A percentile compares a stretch with the other conserved stretches of the same genome.
These are phyloP conservation scores for Sclerodermus sp. DNA, from an alignment of 2,888 invertebrate genomes.

Conservation along the genomic window DNA sequence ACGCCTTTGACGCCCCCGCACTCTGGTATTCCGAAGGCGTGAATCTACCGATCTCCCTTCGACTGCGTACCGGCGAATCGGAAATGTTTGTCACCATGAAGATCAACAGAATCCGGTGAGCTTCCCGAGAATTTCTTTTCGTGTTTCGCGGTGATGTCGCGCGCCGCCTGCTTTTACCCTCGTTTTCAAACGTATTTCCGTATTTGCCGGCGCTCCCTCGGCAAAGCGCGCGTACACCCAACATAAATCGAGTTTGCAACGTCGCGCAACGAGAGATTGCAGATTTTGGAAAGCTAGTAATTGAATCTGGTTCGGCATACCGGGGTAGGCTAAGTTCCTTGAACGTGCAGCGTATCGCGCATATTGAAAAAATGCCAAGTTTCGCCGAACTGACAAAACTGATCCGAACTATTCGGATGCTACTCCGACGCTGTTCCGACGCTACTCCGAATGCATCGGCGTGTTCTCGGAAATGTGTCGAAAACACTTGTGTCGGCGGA, in stretches of 20 bases:
- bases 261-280: too few species aligned
- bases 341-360: too few species aligned
- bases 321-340: too few species aligned
- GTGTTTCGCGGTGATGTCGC: conserved; percentile 1
- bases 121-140: conserved; percentile 7
- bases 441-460: neutral
- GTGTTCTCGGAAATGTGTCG: too few species aligned
- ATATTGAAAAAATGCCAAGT: too few species aligned
- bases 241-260: too few species aligned
- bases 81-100: conserved; percentile 32
- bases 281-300: too few species aligned
- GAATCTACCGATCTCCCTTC: conserved; percentile 8
- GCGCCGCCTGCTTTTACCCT: neutral
- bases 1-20: conserved; percentile 23
- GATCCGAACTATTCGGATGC: neutral
- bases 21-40: conserved; percentile 18
- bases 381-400: neutral
- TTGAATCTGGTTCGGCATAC: too few species aligned
- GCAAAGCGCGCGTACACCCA: too few species aligned
- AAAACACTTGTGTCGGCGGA: too few species aligned
- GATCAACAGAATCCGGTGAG: conserved; percentile 30
- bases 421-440: neutral
- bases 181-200: neutral
- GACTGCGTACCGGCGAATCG: conserved; percentile 14
- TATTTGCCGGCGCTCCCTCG: neutral